Conservation (phyloP, 2,888 invertebrate genomes). For the Eupeodes latifasciatus region DNA sequence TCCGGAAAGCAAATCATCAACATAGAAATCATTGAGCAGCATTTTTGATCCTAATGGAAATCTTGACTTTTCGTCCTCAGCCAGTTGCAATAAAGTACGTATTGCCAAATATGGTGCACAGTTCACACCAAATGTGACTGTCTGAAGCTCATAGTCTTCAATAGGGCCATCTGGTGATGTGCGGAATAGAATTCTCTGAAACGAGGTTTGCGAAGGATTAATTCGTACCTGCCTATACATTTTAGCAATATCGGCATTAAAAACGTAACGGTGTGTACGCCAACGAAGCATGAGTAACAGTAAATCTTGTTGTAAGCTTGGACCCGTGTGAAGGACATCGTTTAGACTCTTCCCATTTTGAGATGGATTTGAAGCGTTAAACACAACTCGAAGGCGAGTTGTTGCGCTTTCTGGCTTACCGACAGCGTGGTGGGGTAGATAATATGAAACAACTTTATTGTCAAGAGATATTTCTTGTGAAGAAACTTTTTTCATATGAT, state of each 20-base stretch:
- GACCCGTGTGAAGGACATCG: constrained; percentile 69
- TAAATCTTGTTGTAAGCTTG: constrained; percentile 75
- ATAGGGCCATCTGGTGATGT: constrained; percentile 9
- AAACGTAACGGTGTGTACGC: constrained; percentile 59
- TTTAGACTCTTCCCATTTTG: constrained; percentile 59
- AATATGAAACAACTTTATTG: constrained; percentile 8
- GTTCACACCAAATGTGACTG: constrained; percentile 54
- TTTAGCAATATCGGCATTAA: constrained; percentile 77
- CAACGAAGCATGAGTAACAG: constrained; percentile 63
- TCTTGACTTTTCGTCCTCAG: constrained; percentile 29
- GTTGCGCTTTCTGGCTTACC: constrained; percentile 54
- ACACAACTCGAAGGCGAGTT: constrained; percentile 77
- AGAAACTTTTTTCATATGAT: constrained; percentile 26
- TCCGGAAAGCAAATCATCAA: constrained; percentile 62
- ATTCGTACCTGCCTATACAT: constrained; percentile 77
- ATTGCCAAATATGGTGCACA: constrained; percentile 60
- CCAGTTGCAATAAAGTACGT: constrained; percentile 47
- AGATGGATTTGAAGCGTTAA: constrained; percentile 77
- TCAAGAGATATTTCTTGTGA: constrained; percentile 3
- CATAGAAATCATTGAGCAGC: constrained; percentile 48
- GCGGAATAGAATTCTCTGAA: constrained; percentile 74
- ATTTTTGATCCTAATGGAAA: constrained; percentile 32
- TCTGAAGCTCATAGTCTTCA: constrained; percentile 44
- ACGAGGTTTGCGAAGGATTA: constrained; percentile 53
- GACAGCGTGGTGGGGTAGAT: constrained; percentile 60